Evolutionary conservation across 1,140 invertebrate genomes (phyloP), one percentile per base, ranked within the genome.

Genomic region (Euwallacea fornicatus): DNA sequence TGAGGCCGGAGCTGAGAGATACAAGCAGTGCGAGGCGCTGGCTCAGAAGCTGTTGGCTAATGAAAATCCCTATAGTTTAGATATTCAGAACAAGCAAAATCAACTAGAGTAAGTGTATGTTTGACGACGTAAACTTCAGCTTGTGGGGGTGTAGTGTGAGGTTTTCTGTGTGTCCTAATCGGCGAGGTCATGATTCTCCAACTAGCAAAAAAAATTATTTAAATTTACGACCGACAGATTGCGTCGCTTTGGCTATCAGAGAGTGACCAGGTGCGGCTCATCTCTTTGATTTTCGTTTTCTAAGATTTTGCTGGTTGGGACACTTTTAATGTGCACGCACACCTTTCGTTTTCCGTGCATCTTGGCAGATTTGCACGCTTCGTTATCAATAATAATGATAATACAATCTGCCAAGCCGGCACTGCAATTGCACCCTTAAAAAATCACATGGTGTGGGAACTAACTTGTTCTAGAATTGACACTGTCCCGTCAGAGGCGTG

Each of bases 11-110:
- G 89, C 93, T 0, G 96, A 98, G 81, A 84, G 96, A 74, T 98
- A 97, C 78, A 94, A 92, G 78, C 92, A 95, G 76, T 97, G 95
- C 79, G 94, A 98, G 82, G 89, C 95, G 72, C 83, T 97, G 58
- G 95, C 96, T 2, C 94, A 92, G 77, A 95, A 96, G 81, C 83
- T 98, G 15, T 88, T 97, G 15, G 88, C 91, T 0, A 93, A 91
- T 69, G 93, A 96, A 74, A 95, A 91, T 80, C 90, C 94, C 0
- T 96, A 97, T 79, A 91, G 92, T 66, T 87, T 88, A 6, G 94
- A 98, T 75, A 94, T 97, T 63, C 90, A 95, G 78, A 89, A 89
- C 78, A 86, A 91, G 71, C 95, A 97, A 80, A 91, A 95, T 79
- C 90, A 94, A 77, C 84, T 98, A 6, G 90, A 92, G 93, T 95